A percentile compares a stretch with the other conserved stretches of the same genome.
phyloP scores from a whole-genome alignment of 1,140 invertebrate genomes.

The Aphidius gifuensis region DNA sequence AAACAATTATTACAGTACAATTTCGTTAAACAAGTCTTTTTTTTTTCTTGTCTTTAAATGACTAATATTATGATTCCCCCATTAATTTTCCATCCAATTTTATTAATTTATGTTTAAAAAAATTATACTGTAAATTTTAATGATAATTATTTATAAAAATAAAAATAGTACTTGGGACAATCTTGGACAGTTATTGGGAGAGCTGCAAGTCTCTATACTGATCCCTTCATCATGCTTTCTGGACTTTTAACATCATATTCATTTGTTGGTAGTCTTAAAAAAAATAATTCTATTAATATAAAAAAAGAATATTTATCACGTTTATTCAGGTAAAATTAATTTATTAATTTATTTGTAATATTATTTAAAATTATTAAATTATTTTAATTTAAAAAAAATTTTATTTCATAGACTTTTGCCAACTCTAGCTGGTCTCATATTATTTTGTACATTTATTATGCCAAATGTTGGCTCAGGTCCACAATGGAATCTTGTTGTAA shows the following conservation, averaged over 20 bases:
- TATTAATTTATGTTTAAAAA: not conserved
- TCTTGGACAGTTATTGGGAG: constrained; percentile 70
- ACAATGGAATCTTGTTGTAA: constrained; percentile 65
- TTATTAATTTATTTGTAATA: constrained; percentile 4
- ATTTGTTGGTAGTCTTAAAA: constrained; percentile 61
- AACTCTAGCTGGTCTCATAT: constrained; percentile 60
- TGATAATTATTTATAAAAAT: constrained; percentile 13
- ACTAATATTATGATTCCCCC: not conserved
- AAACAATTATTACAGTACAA: too few species aligned
- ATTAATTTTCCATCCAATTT: constrained; percentile 7
- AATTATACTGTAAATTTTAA: constrained; percentile 3
- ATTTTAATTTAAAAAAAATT: not conserved
- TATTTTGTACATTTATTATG: constrained; percentile 65
- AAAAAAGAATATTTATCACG: constrained; percentile 61
- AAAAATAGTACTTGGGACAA: constrained; percentile 60
- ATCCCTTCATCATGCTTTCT: constrained; percentile 74
- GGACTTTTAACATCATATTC: constrained; percentile 68
- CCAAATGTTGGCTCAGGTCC: constrained; percentile 63
- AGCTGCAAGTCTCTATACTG: constrained; percentile 73
- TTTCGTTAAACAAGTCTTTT: not conserved
- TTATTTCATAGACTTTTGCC: constrained; percentile 56
- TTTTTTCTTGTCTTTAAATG: not conserved
- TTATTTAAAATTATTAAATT: constrained; percentile 8
- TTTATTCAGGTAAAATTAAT: constrained; percentile 57
- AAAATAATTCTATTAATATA: constrained; percentile 59